phyloP scores from a whole-genome alignment of 2,888 invertebrate species.

The Patella caerulea region DNA sequence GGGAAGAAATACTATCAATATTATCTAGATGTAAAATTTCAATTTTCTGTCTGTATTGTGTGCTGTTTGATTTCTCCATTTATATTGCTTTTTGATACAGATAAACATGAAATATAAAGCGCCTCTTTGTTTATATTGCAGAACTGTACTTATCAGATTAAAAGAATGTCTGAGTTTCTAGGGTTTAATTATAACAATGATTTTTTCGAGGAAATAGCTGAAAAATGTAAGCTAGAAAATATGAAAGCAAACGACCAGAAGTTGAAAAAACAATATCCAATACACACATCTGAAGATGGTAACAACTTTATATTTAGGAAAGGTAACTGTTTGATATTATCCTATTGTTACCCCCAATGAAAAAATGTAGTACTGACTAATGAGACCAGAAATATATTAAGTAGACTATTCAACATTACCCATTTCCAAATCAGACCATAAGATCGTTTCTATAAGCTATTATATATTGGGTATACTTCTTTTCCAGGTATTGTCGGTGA shows the following conservation, averaged over 20 bases:
- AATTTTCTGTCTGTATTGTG: too few relatives aligned
- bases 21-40: too few relatives aligned
- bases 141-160: constrained; percentile 16
- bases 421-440: not conserved
- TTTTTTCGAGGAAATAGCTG: constrained; percentile 18
- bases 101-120: too few relatives aligned
- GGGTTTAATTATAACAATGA: not conserved
- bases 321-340: constrained; percentile 17
- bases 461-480: not conserved
- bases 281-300: constrained; percentile 16
- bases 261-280: constrained; percentile 14
- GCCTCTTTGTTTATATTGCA: not conserved
- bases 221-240: constrained; percentile 15
- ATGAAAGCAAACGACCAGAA: constrained; percentile 25
- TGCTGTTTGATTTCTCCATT: too few relatives aligned
- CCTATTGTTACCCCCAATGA: not conserved
- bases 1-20: too few relatives aligned
- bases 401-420: too few relatives aligned
- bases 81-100: too few relatives aligned
- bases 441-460: not conserved
- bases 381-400: too few relatives aligned
- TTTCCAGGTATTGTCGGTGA: constrained; percentile 27
- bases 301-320: constrained; percentile 25
- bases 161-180: constrained; percentile 21
- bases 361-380: not conserved